Conservation (phyloP, 2,113 vertebrate genomes). For the Trogon surrucura region DNA sequence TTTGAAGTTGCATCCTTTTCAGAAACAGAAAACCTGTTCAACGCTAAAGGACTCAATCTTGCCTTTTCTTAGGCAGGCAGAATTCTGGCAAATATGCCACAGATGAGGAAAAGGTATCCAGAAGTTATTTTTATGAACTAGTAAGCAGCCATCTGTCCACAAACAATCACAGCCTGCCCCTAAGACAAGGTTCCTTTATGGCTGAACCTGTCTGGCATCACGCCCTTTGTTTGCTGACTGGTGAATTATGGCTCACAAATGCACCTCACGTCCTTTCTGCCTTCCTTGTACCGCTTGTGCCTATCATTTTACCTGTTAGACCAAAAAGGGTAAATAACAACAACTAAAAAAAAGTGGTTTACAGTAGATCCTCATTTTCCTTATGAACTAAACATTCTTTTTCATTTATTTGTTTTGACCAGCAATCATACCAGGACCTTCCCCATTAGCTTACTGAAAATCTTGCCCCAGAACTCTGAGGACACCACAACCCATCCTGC, state of each 20-base stretch:
- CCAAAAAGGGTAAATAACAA: not conserved
- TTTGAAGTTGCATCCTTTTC: not conserved
- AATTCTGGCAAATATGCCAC: not conserved
- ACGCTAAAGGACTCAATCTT: not conserved
- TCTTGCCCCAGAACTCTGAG: not conserved
- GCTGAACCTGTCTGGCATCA: constrained; percentile 24
- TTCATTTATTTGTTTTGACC: not conserved
- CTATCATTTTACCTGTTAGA: not conserved
- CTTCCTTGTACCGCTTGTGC: not conserved
- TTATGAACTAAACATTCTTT: not conserved
- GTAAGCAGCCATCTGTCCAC: constrained; percentile 47
- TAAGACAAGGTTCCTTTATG: constrained; percentile 37
- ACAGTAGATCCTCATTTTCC: not conserved
- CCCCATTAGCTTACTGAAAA: not conserved
- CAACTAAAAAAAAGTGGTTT: not conserved
- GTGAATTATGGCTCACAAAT: not conserved
- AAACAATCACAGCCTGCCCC: constrained; percentile 15
- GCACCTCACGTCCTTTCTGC: not conserved
- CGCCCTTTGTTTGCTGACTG: constrained; percentile 13
- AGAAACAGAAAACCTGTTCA: not conserved
- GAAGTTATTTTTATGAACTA: constrained; percentile 47
- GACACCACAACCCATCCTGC: not conserved
- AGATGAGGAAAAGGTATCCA: not conserved
- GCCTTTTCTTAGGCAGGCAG: not conserved
- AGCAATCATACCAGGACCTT: not conserved